phyloP scores from a whole-genome alignment of 37 sponge, comb jelly and placozoan species.

The Ephydatia muelleri region DNA sequence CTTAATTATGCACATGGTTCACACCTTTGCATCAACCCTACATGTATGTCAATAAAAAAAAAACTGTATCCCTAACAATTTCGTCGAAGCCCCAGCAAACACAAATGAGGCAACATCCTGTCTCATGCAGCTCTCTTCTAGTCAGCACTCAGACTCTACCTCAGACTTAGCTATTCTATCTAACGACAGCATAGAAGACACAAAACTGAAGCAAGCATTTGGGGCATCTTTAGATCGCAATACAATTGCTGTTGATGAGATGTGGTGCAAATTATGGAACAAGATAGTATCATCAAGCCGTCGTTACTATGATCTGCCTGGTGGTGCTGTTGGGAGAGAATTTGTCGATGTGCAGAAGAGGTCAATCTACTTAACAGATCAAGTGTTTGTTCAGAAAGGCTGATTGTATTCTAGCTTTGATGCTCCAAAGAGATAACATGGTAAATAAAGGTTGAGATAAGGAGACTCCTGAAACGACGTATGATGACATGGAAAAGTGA shows the following conservation, averaged over 20 bases:
- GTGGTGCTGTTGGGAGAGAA: neutral
- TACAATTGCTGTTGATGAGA: neutral
- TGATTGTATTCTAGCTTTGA: neutral
- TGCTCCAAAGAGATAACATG: neutral
- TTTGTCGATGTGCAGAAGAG: slow-evolving; percentile 3
- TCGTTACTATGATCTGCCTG: neutral
- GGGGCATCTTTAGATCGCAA: neutral
- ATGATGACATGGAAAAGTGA: slow-evolving; percentile 3
- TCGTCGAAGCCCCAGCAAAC: no score
- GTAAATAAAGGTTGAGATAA: slow-evolving; percentile 9
- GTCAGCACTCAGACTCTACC: no score
- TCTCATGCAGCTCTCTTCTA: no score
- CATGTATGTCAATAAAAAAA: no score
- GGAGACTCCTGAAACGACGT: neutral
- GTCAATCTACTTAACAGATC: neutral
- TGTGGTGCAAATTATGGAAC: slow-evolving; percentile 11
- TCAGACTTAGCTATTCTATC: no score
- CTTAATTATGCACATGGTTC: no score
- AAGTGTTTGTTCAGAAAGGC: slow-evolving; percentile 2
- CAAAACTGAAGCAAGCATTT: neutral
- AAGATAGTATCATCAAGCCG: neutral
- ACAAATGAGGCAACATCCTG: no score
- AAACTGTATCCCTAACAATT: no score
- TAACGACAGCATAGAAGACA: neutral
- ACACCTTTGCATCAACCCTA: no score